A percentile compares a stretch with the other conserved stretches of the same genome.
Conservation (phyloP, 2,797 vertebrate genomes). For the Coilia nasus region DNA sequence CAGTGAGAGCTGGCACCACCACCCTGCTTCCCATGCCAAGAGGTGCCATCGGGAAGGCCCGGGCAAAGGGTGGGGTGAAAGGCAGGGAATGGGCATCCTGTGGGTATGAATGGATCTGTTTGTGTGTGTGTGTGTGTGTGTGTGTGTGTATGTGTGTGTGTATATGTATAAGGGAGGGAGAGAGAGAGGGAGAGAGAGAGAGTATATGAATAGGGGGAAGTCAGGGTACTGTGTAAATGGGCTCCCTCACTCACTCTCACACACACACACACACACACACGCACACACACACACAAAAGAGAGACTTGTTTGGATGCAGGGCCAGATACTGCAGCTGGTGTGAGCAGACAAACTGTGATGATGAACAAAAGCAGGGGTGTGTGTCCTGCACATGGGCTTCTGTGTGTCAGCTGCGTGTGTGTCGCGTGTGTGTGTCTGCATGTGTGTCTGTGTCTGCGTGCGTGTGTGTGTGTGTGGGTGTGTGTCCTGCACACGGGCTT, state of each 20-base stretch:
- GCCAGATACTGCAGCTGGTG: constrained; percentile 20
- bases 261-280: constrained; percentile 8
- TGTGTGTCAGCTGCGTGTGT: constrained; percentile 3
- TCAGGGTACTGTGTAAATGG: constrained; percentile 20
- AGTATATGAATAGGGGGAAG: constrained; percentile 10
- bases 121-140: not conserved
- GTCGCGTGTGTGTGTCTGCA: not conserved
- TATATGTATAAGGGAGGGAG: too few species aligned
- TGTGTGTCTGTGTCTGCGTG: too few species aligned
- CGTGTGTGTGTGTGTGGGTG: too few species aligned
- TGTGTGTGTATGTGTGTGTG: not conserved
- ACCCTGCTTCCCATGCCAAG: not conserved
- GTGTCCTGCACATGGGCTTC: not conserved
- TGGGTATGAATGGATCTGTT: not conserved
- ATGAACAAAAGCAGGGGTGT: constrained; percentile 12
- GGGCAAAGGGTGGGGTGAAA: not conserved
- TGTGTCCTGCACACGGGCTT: too few species aligned
- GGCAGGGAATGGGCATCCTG: constrained; percentile 13
- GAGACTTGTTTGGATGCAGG: constrained; percentile 14
- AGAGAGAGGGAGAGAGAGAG: not conserved
- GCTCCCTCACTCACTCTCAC: not conserved
- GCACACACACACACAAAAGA: constrained; percentile 17
- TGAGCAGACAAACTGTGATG: not conserved
- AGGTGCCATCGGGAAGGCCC: not conserved
- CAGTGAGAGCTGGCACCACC: not conserved